Conservation (phyloP, 1,140 invertebrate species). For the Camponotus floridanus region DNA sequence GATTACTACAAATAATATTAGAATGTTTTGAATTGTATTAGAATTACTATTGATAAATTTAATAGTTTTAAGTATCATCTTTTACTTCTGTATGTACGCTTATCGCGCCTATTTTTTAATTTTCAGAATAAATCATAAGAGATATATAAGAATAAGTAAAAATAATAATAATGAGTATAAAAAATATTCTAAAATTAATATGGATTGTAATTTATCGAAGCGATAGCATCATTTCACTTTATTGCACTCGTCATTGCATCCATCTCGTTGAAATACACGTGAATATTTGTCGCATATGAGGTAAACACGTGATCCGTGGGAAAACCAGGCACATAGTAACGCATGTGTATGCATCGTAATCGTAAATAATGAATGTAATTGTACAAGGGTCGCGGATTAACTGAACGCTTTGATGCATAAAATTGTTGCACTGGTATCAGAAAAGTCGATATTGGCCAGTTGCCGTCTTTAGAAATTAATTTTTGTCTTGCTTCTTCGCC, state of each 20-base stretch:
- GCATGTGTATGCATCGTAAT: neutral
- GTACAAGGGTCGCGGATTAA: neutral
- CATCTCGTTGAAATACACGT: slow-evolving; percentile 18
- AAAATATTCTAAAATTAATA: neutral
- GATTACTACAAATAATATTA: too few relatives aligned
- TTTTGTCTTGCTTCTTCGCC: too few relatives aligned
- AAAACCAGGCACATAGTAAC: slow-evolving; percentile 40
- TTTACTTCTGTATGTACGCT: too few relatives aligned
- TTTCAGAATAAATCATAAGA: neutral
- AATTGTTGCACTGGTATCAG: slow-evolving; percentile 17
- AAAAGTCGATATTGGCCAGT: neutral
- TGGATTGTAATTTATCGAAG: neutral
- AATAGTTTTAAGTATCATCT: too few relatives aligned
- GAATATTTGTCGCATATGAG: slow-evolving; percentile 27
- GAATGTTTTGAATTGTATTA: too few relatives aligned
- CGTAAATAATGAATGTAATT: slow-evolving; percentile 52
- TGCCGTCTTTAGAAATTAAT: neutral
- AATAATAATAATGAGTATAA: neutral
- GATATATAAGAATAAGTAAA: neutral
- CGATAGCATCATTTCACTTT: neutral
- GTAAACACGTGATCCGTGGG: slow-evolving; percentile 35
- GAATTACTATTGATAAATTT: too few relatives aligned
- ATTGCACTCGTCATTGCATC: neutral
- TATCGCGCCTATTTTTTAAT: neutral
- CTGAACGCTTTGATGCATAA: slow-evolving; percentile 15